Percentiles rank a stretch among this genome's conserved stretches.
These are phyloP conservation scores for Oceanites oceanicus DNA, from an alignment of 2,113 vertebrate genomes.

Conservation along the genomic window DNA sequence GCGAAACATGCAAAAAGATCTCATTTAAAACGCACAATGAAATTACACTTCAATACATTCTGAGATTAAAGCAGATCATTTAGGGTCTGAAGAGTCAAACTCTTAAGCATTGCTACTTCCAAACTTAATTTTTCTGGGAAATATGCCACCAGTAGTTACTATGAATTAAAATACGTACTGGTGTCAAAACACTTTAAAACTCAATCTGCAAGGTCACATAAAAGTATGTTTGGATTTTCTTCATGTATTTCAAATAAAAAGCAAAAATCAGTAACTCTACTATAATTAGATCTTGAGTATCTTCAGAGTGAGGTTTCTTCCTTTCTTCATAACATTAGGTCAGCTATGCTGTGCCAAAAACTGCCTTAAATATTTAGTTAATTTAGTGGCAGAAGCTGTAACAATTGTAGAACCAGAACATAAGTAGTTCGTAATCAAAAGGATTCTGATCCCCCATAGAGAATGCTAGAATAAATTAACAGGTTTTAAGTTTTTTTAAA, in stretches of 20 bases:
- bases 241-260: not conserved
- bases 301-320: not conserved
- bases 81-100: not conserved
- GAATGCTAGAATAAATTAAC: not conserved
- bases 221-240: conserved; percentile 3
- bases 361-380: not conserved
- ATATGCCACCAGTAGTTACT: not conserved
- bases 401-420: not conserved
- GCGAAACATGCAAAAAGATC: conserved; percentile 39
- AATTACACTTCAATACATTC: conserved; percentile 46
- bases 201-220: not conserved
- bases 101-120: not conserved
- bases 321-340: not conserved
- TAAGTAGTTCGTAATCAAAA: not conserved
- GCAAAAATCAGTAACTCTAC: not conserved
- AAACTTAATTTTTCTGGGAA: not conserved
- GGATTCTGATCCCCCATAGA: not conserved
- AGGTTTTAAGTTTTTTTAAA: not conserved
- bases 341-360: not conserved
- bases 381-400: not conserved
- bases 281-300: not conserved
- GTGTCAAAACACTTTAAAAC: conserved; percentile 1
- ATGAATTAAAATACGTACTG: not conserved
- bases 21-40: conserved; percentile 35
- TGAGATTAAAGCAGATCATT: conserved; percentile 17